phyloP scores from a whole-genome alignment of 2,113 vertebrate genomes.

The Paratilapia polleni region DNA sequence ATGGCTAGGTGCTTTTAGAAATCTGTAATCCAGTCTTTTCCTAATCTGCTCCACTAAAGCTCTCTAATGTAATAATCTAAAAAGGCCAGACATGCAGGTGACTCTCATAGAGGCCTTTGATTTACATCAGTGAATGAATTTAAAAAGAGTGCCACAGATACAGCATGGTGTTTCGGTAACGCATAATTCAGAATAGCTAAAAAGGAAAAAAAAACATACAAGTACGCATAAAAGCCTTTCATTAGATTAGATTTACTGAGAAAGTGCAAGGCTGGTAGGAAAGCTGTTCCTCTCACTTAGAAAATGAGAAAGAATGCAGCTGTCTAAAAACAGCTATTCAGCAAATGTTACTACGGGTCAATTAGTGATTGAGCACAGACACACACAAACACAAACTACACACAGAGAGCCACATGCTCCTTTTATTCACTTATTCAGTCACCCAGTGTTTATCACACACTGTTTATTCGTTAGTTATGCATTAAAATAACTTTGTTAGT shows the following conservation, averaged over 20 bases:
- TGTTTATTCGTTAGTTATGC: neutral
- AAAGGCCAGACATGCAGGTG: slow-evolving; percentile 18
- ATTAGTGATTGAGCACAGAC: neutral
- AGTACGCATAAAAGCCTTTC: neutral
- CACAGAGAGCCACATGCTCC: neutral
- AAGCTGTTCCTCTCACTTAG: neutral
- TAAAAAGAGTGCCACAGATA: neutral
- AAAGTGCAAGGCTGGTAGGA: neutral
- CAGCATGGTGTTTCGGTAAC: neutral
- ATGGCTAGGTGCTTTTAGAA: neutral
- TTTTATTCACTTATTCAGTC: slow-evolving; percentile 15
- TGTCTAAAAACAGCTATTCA: neutral
- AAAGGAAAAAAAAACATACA: neutral
- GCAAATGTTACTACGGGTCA: neutral
- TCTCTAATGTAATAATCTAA: slow-evolving; percentile 38
- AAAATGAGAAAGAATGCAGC: neutral
- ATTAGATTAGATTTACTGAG: neutral
- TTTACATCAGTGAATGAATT: neutral
- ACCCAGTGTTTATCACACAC: neutral
- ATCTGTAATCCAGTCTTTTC: neutral
- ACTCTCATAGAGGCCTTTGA: slow-evolving; percentile 40
- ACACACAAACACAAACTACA: neutral
- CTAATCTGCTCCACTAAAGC: neutral
- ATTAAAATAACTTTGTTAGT: neutral
- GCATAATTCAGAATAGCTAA: neutral